phyloP scores from a whole-genome alignment of 2,113 vertebrate genomes.

The Puma concolor region DNA sequence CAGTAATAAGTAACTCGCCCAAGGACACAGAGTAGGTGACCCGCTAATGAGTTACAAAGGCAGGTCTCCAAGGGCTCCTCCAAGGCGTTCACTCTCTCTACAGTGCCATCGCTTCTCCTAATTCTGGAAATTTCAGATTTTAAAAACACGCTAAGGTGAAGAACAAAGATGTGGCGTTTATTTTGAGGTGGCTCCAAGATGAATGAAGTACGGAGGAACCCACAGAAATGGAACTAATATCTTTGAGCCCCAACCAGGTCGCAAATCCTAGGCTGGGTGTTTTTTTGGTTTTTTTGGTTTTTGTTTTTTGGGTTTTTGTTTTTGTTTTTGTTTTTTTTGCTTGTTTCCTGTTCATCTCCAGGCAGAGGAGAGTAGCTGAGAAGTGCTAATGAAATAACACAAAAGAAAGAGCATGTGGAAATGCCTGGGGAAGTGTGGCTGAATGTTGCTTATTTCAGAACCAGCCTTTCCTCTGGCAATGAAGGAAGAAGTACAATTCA shows the following conservation, averaged over 20 bases:
- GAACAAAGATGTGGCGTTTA: neutral
- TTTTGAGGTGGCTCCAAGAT: neutral
- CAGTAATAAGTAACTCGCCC: neutral
- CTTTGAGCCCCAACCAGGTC: neutral
- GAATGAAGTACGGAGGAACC: neutral
- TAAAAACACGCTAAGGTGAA: neutral
- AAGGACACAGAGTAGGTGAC: neutral
- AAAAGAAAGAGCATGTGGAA: accelerated
- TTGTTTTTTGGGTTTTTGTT: no score
- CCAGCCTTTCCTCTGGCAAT: neutral
- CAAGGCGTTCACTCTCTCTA: neutral
- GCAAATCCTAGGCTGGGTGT: neutral
- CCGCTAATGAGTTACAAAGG: neutral
- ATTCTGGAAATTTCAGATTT: neutral
- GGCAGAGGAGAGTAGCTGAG: neutral
- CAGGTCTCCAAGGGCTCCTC: neutral
- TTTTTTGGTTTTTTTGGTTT: no score
- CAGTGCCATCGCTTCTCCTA: accelerated
- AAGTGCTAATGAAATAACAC: neutral
- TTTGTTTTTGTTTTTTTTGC: neutral
- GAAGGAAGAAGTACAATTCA: neutral
- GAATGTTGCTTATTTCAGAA: neutral
- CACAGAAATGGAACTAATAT: neutral
- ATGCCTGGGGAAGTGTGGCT: neutral
- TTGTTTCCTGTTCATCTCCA: neutral